Evolutionary conservation across 1,140 invertebrate species (phyloP).

Genomic region (Coenobita brevimanus): DNA sequence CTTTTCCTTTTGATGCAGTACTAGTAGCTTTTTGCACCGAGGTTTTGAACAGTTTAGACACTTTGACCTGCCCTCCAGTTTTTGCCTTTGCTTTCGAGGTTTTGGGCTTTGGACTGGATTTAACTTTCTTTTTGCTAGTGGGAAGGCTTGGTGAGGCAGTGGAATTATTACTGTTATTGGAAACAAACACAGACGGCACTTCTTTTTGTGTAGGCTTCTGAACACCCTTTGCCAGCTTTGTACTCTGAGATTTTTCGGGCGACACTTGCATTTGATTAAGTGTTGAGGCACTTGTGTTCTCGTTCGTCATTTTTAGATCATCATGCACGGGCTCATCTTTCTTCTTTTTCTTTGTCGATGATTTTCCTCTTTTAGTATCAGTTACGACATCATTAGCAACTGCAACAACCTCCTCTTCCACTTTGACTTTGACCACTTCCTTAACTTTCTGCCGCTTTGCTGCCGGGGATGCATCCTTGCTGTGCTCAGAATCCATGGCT

Average conservation of each 20-base stretch:
- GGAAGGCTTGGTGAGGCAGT: slow-evolving; percentile 41
- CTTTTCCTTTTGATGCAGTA: neutral
- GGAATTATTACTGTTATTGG: too few species aligned
- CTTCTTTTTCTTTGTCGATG: slow-evolving; percentile 1
- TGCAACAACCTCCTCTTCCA: neutral
- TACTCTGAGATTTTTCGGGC: slow-evolving; percentile 44
- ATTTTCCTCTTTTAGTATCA: slow-evolving; percentile 40
- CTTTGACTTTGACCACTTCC: neutral
- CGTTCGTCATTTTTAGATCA: neutral
- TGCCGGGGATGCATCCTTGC: slow-evolving; percentile 21
- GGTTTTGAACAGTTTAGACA: neutral
- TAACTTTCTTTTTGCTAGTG: slow-evolving; percentile 1
- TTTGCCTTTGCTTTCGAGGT: neutral
- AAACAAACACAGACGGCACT: slow-evolving; percentile 22
- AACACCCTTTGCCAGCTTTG: slow-evolving; percentile 44
- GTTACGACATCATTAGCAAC: neutral
- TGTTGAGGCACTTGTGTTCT: slow-evolving; percentile 52
- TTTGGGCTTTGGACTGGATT: neutral
- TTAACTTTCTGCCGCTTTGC: neutral
- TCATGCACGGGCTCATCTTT: neutral
- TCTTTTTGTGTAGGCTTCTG: slow-evolving; percentile 32
- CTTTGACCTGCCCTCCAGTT: neutral
- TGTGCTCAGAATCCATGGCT: neutral
- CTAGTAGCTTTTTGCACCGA: neutral
- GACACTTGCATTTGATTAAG: slow-evolving; percentile 47